A percentile compares a stretch with the other conserved stretches of the same genome.
These are phyloP conservation scores for Ammodytes dubius DNA, from an alignment of 2,113 vertebrate species.

Conservation along the genomic window DNA sequence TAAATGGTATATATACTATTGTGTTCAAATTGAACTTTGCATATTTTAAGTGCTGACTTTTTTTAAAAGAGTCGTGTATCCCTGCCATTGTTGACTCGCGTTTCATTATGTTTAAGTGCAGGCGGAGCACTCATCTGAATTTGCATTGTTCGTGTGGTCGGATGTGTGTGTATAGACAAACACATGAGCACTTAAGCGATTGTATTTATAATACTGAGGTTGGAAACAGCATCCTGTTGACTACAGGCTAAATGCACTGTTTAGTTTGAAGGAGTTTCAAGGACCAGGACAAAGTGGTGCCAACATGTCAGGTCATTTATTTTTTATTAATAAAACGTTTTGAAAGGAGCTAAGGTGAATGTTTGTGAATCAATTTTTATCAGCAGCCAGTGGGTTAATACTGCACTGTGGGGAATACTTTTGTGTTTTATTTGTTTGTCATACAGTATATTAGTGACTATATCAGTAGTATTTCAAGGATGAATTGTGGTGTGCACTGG, in stretches of 20 bases:
- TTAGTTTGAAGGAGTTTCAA: neutral
- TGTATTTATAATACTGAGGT: conserved; percentile 19
- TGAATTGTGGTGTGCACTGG: neutral
- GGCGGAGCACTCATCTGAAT: neutral
- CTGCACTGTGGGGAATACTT: neutral
- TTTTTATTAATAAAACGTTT: conserved; percentile 50
- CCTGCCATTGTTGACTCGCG: neutral
- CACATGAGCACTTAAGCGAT: neutral
- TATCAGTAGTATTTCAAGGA: neutral
- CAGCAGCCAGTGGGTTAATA: neutral
- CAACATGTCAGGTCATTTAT: conserved; percentile 21
- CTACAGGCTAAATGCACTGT: neutral
- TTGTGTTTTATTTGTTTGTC: neutral
- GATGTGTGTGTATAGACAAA: neutral
- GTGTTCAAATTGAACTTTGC: conserved; percentile 24
- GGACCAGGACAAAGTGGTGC: neutral
- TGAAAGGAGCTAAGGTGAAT: neutral
- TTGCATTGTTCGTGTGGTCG: conserved; percentile 13
- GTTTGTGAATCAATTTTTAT: neutral
- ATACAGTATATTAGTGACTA: neutral
- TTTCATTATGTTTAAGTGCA: neutral
- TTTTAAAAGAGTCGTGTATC: neutral
- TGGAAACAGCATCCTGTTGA: neutral
- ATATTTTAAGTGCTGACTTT: conserved; percentile 1
- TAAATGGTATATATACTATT: neutral